Evolutionary conservation across 2,113 vertebrate species (phyloP).

Genomic region (Cranoglanis bouderius): DNA sequence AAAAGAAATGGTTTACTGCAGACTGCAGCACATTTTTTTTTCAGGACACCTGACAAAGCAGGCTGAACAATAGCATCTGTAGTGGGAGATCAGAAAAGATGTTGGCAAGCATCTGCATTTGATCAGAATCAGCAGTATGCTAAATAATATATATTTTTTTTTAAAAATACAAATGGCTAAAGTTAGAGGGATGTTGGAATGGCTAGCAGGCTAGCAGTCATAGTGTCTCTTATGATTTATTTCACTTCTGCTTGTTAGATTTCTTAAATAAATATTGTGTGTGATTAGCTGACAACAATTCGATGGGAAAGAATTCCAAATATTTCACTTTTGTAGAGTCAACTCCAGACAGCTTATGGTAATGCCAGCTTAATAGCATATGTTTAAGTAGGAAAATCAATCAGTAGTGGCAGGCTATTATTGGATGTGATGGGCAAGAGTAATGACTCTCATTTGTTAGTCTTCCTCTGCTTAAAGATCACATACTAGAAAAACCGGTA

Average conservation of each 20-base stretch:
- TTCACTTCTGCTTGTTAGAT: neutral
- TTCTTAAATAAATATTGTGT: slow-evolving; percentile 1
- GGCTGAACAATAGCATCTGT: neutral
- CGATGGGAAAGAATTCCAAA: slow-evolving; percentile 16
- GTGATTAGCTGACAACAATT: neutral
- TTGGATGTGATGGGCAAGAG: slow-evolving; percentile 40
- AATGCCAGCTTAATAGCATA: slow-evolving; percentile 19
- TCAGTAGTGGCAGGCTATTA: slow-evolving; percentile 51
- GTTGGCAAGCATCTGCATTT: neutral
- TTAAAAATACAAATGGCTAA: neutral
- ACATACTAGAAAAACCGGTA: slow-evolving; percentile 19
- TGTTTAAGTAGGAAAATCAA: slow-evolving; percentile 46
- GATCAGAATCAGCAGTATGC: neutral
- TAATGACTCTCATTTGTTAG: slow-evolving; percentile 53
- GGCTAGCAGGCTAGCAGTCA: neutral
- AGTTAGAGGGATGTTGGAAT: neutral
- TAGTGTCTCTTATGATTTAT: neutral
- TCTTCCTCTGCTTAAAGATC: slow-evolving; percentile 44
- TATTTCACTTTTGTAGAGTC: neutral
- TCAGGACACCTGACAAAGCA: slow-evolving; percentile 1
- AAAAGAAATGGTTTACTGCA: slow-evolving; percentile 9
- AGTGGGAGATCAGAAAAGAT: slow-evolving; percentile 7
- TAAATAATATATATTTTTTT: neutral
- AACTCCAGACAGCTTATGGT: slow-evolving; percentile 8
- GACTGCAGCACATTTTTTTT: neutral